phyloP scores from a whole-genome alignment of 1,140 invertebrate genomes.

The Cephus cinctus region DNA sequence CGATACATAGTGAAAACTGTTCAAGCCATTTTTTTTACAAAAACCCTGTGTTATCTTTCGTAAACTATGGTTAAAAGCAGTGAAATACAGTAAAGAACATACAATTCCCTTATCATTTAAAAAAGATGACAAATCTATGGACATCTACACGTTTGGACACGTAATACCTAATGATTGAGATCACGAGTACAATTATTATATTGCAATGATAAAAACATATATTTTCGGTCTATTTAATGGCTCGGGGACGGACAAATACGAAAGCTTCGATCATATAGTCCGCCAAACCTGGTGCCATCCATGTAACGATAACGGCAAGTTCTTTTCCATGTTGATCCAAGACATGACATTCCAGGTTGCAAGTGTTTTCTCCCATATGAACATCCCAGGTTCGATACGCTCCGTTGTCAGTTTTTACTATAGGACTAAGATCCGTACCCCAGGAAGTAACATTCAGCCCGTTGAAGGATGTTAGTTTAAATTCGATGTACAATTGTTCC shows the following conservation, averaged over 20 bases:
- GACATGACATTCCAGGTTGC: conserved; percentile 38
- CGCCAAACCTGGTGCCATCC: conserved; percentile 44
- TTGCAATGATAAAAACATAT: background rate
- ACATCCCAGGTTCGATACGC: conserved; percentile 30
- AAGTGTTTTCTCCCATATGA: conserved; percentile 27
- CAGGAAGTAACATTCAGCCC: conserved; percentile 30
- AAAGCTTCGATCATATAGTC: conserved; percentile 24
- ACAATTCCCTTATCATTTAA: too few relatives aligned
- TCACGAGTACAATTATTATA: background rate
- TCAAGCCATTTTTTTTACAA: too few relatives aligned
- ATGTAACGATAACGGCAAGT: conserved; percentile 38
- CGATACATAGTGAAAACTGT: too few relatives aligned
- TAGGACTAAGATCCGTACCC: conserved; percentile 10
- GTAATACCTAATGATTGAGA: too few relatives aligned
- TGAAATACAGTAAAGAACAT: too few relatives aligned
- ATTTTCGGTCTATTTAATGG: background rate
- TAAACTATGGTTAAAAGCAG: too few relatives aligned
- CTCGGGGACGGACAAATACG: conserved; percentile 33
- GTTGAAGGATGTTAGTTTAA: conserved; percentile 37
- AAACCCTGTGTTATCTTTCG: too few relatives aligned
- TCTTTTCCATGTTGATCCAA: conserved; percentile 29
- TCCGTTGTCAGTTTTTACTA: conserved; percentile 21
- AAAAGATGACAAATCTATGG: too few relatives aligned
- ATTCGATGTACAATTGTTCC: conserved; percentile 48
- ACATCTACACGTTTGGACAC: too few relatives aligned